Base-by-base conservation (phyloP, 2,113 vertebrate genomes). In the Laticauda laticaudata region DNA sequence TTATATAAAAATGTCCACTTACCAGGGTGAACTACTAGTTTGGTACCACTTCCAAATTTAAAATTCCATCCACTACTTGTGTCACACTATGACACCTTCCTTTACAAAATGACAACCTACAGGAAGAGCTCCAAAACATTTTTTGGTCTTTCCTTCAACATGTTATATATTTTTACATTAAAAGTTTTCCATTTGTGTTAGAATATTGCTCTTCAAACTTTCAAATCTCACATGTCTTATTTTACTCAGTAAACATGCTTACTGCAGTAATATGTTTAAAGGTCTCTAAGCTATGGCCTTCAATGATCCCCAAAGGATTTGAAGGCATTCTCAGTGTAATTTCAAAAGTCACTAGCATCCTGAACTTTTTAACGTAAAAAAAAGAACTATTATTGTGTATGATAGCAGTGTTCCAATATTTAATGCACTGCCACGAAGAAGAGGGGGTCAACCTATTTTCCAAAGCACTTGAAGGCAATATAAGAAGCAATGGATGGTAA, bases 11-110 rank as follows among this genome's bases (percentile, higher is more conserved):
- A 59, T 86, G 39, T 87, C 14, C 18, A 34, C 94, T 96, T 96
- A 97, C 96, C 95, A 93, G 95, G 95, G 87, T 57, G 93, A 55
- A 97, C 94, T 2, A 94, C 86, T 57, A 97, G 92, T 51, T 88
- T 0, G 26, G 95, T 96, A 8, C 97, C 97, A 55, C 93, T 93
- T 94, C 96, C 97, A 96, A 98, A 97, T 0, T 53, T 88, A 48
- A 81, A 20, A 93, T 93, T 95, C 11, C 91, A 95, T 45, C 93
- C 96, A 53, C 91, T 95, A 29, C 93, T 90, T 93, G 29, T 8
- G 88, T 57, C 1, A 92, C 95, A 97, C 87, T 93, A 85, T 93
- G 93, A 93, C 94, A 89, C 51, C 81, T 92, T 26, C 53, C 91
- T 96, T 92, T 96, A 95, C 95, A 94, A 96, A 97, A 97, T 95